A percentile compares a stretch with the other conserved stretches of the same genome.
Conservation (phyloP, 2,797 vertebrate species). For the Microtus californicus region DNA sequence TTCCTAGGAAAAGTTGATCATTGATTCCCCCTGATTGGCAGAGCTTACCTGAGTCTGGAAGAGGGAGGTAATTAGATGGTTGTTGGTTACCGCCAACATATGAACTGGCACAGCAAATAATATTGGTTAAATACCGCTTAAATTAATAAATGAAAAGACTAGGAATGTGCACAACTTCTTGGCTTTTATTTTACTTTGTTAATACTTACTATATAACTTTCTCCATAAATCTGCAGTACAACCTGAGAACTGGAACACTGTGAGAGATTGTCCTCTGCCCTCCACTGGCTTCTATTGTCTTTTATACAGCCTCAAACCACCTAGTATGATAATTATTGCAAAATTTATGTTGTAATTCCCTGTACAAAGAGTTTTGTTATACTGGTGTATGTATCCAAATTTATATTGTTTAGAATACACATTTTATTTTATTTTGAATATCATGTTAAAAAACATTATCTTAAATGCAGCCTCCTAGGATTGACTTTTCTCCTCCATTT, state of each 20-base stretch:
- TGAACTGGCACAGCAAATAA: not conserved
- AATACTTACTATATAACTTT: not conserved
- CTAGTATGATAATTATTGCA: not conserved
- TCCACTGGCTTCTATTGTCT: not conserved
- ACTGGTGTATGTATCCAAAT: not conserved
- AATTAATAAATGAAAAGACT: slow-evolving; percentile 24
- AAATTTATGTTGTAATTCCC: not conserved
- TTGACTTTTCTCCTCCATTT: not conserved
- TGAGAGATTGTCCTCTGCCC: not conserved
- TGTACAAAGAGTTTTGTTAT: not conserved
- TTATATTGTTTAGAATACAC: not conserved
- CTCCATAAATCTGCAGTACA: not conserved
- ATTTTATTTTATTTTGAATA: slow-evolving; percentile 23
- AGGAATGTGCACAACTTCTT: not conserved
- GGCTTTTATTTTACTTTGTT: slow-evolving; percentile 44
- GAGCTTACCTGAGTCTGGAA: not conserved
- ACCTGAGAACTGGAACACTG: not conserved
- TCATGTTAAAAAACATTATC: slow-evolving; percentile 7
- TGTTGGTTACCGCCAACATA: not conserved
- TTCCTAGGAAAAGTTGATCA: not conserved
- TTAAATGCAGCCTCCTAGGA: not conserved
- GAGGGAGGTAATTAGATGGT: not conserved
- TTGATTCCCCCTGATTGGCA: not conserved
- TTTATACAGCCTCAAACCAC: not conserved
- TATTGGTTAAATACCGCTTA: not conserved